These are phyloP conservation scores for Drosophila littoralis DNA, from an alignment of 1,140 invertebrate species.

Conservation along the genomic window DNA sequence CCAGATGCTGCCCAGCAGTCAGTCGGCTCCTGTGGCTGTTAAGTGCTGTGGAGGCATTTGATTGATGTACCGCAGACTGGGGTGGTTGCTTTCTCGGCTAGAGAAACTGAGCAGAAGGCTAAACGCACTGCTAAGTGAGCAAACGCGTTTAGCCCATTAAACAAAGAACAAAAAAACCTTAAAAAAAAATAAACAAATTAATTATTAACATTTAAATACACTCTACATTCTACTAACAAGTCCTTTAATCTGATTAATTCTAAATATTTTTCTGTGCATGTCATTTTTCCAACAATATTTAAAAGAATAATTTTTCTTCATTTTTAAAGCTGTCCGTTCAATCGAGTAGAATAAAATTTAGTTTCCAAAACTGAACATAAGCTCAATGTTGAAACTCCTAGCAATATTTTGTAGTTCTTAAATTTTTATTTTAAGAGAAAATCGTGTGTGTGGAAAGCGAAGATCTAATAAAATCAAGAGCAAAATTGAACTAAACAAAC, in stretches of 20 bases:
- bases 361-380: too few species aligned
- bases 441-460: too few species aligned
- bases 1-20: slow-evolving; percentile 24
- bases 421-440: too few species aligned
- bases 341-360: too few species aligned
- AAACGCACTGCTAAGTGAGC: slow-evolving; percentile 21
- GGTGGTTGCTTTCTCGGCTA: not conserved
- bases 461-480: too few species aligned
- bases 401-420: too few species aligned
- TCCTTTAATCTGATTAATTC: slow-evolving; percentile 17
- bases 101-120: slow-evolving; percentile 13
- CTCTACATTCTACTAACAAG: not conserved
- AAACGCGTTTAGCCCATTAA: slow-evolving; percentile 40
- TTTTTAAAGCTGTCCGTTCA: too few species aligned
- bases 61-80: slow-evolving; percentile 50
- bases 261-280: too few species aligned
- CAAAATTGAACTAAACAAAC: too few species aligned
- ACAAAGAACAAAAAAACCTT: slow-evolving; percentile 12
- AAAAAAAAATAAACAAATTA: not conserved
- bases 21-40: slow-evolving; percentile 29
- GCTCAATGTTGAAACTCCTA: too few species aligned
- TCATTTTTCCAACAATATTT: too few species aligned
- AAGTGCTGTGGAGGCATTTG: slow-evolving; percentile 54
- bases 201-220: slow-evolving; percentile 19
- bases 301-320: too few species aligned